phyloP scores from a whole-genome alignment of 1,140 invertebrate species.

The Eupristina koningsbergeri region DNA sequence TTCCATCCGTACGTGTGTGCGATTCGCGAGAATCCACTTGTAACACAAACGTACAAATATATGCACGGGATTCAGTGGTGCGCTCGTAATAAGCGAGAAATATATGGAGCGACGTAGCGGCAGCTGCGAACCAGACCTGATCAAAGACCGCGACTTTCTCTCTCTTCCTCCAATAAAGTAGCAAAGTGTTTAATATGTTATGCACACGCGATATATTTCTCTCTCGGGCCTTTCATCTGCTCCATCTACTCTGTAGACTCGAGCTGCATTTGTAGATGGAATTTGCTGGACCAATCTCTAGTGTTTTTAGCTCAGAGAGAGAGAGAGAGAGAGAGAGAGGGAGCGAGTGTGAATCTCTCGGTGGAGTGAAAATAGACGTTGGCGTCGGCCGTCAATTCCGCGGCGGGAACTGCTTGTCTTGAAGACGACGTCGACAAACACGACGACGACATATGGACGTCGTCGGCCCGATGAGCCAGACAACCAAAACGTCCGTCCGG shows the following conservation, averaged over 20 bases:
- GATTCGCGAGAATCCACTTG: background rate
- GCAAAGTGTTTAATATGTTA: constrained; percentile 17
- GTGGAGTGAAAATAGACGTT: constrained; percentile 20
- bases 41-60: background rate
- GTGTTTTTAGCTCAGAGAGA: background rate
- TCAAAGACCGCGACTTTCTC: constrained; percentile 31
- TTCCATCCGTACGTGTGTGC: background rate
- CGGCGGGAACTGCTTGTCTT: background rate
- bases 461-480: constrained; percentile 31
- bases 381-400: constrained; percentile 3
- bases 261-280: constrained; percentile 54
- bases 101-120: constrained; percentile 18
- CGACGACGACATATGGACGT: constrained; percentile 31
- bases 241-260: constrained; percentile 53
- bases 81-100: constrained; percentile 24
- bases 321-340: background rate
- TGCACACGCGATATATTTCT: constrained; percentile 18
- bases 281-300: constrained; percentile 48
- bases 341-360: background rate
- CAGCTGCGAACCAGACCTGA: constrained; percentile 10
- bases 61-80: background rate
- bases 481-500: background rate
- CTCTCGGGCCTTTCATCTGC: background rate
- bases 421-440: constrained; percentile 4
- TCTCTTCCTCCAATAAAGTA: constrained; percentile 24